Base-by-base conservation (phyloP, 2,113 vertebrate genomes). In the Aepyceros melampus region DNA sequence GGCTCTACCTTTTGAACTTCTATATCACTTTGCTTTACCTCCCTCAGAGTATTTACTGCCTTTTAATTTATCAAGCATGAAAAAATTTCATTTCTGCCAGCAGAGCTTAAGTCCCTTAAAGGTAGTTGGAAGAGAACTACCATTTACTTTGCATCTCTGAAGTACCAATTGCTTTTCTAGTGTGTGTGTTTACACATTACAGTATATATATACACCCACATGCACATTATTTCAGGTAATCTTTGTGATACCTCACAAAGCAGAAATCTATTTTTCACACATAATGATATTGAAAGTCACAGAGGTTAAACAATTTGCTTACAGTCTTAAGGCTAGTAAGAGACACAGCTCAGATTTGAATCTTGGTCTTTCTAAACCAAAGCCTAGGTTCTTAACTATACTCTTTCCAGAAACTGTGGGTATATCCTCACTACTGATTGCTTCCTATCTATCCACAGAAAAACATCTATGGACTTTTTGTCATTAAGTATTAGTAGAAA, bases 401-500 rank as follows among this genome's bases (percentile, higher is more conserved):
- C 17, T 82, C 71, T 62, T n/a, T 8, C 81, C 71, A 95, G n/a
- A 91, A 49, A 64, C 27, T 4, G 62, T 33, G 29, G 23, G 21
- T 62, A 71, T 29, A 84, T 74, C 6, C 56, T 97, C 47, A 94
- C 21, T 45, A 8, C 10, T 92, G n/a, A 76, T 3, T 79, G 29
- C 58, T 97, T 97, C 64, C 55, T 67, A 84, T 33, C 51, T 9
- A 96, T 16, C 56, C 49, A 74, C 31, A 47, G 62, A 19, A 84
- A 95, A 96, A 55, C 14, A 31, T 88, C 56, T 51, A 81, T 23
- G 84, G n/a, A 21, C 49, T 87, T 84, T 87, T 74, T 78, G n/a
- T 79, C 71, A 53, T 88, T 87, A 96, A 62, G 40, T 51, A 86
- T 51, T 53, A 91, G 53, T 55, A 97, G 58, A 95, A 97, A 97